phyloP scores from a whole-genome alignment of 2,113 vertebrate genomes.

The Scartelaos histophorus region DNA sequence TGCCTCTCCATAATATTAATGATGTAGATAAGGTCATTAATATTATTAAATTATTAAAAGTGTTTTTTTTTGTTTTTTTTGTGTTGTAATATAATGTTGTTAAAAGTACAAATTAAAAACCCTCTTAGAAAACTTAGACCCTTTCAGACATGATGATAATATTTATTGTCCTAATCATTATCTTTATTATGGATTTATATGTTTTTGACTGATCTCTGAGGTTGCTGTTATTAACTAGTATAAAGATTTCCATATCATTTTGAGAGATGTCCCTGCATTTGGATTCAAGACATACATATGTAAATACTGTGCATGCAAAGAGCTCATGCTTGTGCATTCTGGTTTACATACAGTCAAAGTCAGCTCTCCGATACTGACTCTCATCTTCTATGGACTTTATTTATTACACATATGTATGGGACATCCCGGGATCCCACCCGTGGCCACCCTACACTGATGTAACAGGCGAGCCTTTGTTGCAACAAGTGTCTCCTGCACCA shows the following conservation, averaged over 20 bases:
- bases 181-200: too few species aligned
- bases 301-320: constrained; percentile 45
- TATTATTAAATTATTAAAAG: too few species aligned
- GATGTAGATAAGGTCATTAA: too few species aligned
- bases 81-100: not conserved
- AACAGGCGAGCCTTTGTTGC: constrained; percentile 74
- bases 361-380: not conserved
- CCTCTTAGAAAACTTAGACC: too few species aligned
- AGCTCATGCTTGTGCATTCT: constrained; percentile 35
- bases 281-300: constrained; percentile 37
- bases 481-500: constrained; percentile 80
- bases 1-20: too few species aligned
- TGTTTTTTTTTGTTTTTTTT: not conserved
- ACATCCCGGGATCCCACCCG: not conserved
- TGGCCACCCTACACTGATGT: constrained; percentile 58
- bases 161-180: too few species aligned
- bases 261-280: not conserved
- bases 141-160: too few species aligned
- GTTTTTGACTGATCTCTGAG: not conserved
- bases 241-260: not conserved
- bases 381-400: not conserved
- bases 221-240: not conserved
- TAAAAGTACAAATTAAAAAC: not conserved
- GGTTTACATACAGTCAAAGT: constrained; percentile 76
- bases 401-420: not conserved